Conservation (phyloP, 2,797 vertebrate genomes). For the Sciurus carolinensis region DNA sequence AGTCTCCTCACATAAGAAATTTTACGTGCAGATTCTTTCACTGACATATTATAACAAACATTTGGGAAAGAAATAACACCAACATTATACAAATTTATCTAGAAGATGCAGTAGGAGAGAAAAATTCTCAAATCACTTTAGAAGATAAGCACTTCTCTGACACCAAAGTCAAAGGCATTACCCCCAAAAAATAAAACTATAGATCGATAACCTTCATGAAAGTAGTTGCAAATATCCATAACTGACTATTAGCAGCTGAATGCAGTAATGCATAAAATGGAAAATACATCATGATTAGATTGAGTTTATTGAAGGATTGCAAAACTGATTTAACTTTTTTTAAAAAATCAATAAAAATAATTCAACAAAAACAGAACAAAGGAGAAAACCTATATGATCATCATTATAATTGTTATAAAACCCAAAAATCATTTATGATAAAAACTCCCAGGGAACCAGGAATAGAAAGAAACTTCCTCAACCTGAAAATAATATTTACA, state of each 20-base stretch:
- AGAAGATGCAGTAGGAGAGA: background rate
- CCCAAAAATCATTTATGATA: background rate
- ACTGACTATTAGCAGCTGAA: background rate
- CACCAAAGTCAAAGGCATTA: background rate
- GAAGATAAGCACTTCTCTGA: background rate
- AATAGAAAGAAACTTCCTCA: background rate
- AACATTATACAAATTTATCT: background rate
- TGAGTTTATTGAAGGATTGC: background rate
- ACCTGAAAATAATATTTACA: background rate
- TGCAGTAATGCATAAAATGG: background rate
- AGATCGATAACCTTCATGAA: background rate
- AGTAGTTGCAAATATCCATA: background rate
- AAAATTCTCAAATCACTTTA: background rate
- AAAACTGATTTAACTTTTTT: background rate
- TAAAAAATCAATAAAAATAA: background rate
- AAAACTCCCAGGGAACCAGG: background rate
- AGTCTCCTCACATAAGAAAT: background rate
- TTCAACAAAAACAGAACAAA: background rate
- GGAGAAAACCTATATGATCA: background rate
- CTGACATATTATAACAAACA: background rate
- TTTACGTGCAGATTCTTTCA: background rate
- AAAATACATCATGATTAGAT: background rate
- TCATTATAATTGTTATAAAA: conserved; percentile 3
- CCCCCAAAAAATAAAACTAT: background rate
- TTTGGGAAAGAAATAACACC: background rate